These are phyloP conservation scores for Semnornis frantzii DNA, from an alignment of 2,113 vertebrate genomes.

Conservation along the genomic window DNA sequence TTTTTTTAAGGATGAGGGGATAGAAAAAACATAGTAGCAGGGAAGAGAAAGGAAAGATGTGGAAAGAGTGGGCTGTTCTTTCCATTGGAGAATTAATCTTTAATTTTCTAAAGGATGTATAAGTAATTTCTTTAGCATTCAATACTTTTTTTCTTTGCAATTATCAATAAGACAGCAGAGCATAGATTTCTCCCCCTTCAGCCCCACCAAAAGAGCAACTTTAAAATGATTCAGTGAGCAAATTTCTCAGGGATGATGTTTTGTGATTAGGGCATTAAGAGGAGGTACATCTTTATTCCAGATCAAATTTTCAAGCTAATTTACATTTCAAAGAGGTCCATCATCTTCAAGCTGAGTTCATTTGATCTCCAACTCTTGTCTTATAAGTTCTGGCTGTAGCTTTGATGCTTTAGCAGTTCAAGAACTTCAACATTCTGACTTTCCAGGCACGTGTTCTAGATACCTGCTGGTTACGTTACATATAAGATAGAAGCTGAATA, in stretches of 20 bases:
- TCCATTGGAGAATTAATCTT: not conserved
- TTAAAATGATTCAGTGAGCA: not conserved
- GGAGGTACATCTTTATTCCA: not conserved
- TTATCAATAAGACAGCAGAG: not conserved
- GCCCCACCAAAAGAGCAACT: not conserved
- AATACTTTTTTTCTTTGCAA: not conserved
- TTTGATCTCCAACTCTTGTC: not conserved
- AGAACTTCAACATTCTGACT: not conserved
- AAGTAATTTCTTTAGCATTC: not conserved
- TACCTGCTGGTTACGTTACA: not conserved
- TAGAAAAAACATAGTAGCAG: not conserved
- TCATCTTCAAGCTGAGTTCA: not conserved
- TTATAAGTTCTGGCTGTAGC: not conserved
- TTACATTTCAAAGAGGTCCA: not conserved
- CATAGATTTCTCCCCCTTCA: not conserved
- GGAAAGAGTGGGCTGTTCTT: not conserved
- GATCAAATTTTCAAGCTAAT: not conserved
- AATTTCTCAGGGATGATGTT: not conserved
- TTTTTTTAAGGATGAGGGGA: not conserved
- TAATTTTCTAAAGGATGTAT: not conserved
- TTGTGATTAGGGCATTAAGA: not conserved
- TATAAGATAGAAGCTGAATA: not conserved
- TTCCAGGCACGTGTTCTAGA: not conserved
- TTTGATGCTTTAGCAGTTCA: not conserved
- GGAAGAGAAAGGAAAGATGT: not conserved